Conservation (phyloP, 2,797 vertebrate species). For the Centropyge bicolor region DNA sequence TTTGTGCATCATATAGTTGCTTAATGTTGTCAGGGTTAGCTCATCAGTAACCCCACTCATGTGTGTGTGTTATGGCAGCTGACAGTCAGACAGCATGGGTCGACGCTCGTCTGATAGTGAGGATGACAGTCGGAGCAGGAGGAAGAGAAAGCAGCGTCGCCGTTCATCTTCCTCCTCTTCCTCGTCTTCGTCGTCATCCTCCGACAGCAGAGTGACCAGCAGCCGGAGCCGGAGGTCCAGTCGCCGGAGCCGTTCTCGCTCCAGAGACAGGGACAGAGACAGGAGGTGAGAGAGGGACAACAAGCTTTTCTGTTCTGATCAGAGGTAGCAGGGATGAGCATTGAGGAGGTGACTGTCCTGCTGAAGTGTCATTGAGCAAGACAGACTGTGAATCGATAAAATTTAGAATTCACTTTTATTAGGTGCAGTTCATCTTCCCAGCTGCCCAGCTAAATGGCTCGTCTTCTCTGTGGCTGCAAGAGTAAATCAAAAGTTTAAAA, state of each 20-base stretch:
- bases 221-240: conserved; percentile 88
- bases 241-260: conserved; percentile 89
- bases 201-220: conserved; percentile 87
- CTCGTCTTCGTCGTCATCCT: conserved; percentile 92
- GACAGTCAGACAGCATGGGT: conserved; percentile 85
- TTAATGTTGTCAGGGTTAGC: background rate
- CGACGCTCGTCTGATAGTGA: conserved; percentile 94
- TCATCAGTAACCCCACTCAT: background rate
- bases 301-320: background rate
- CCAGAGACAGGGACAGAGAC: conserved; percentile 82
- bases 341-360: background rate
- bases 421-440: background rate
- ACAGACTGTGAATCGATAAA: background rate
- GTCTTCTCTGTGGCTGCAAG: background rate
- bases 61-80: conserved; percentile 49
- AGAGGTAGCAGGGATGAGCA: background rate
- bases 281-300: conserved; percentile 68
- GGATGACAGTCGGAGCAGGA: conserved; percentile 89
- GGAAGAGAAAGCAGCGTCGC: conserved; percentile 90
- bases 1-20: background rate
- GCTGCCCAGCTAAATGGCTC: background rate
- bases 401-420: background rate
- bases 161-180: conserved; percentile 87
- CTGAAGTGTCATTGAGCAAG: background rate
- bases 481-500: background rate